Percentiles rank a stretch among this genome's conserved stretches.
phyloP scores from a whole-genome alignment of 2,797 vertebrate species.

The Lepus townsendii region DNA sequence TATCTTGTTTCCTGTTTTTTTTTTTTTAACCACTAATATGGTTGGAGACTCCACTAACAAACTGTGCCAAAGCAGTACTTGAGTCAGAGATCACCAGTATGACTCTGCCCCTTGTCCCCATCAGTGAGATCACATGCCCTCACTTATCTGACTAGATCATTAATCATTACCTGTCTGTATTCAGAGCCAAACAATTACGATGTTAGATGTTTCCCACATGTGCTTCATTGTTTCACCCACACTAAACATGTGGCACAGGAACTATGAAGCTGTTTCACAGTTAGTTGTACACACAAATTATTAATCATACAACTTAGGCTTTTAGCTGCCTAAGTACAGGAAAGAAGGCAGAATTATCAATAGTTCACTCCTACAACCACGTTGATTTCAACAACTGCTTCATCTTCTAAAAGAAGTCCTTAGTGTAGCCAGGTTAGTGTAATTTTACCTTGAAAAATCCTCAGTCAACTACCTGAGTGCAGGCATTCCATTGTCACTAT shows the following conservation, averaged over 20 bases:
- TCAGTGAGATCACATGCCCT: not conserved
- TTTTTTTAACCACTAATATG: not conserved
- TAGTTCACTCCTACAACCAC: not conserved
- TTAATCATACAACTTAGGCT: not conserved
- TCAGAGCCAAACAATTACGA: not conserved
- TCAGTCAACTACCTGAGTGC: not conserved
- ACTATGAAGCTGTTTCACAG: not conserved
- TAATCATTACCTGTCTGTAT: conserved; percentile 53
- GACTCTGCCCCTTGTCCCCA: conserved; percentile 38
- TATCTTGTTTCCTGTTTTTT: not conserved
- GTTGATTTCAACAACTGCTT: not conserved
- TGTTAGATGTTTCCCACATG: not conserved
- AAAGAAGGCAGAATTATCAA: not conserved
- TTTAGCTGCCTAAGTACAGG: not conserved
- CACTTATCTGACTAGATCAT: conserved; percentile 49
- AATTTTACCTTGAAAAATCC: not conserved
- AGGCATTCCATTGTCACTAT: not conserved
- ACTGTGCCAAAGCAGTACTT: not conserved
- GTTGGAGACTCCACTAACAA: not conserved
- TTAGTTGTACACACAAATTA: not conserved
- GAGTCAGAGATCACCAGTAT: not conserved
- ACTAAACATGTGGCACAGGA: not conserved
- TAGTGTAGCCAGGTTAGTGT: not conserved
- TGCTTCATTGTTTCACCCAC: not conserved
- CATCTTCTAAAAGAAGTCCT: not conserved